Percentiles rank a stretch among this genome's conserved stretches.
phyloP scores from a whole-genome alignment of 2,797 vertebrate genomes.

The Malacoctenus gilli region DNA sequence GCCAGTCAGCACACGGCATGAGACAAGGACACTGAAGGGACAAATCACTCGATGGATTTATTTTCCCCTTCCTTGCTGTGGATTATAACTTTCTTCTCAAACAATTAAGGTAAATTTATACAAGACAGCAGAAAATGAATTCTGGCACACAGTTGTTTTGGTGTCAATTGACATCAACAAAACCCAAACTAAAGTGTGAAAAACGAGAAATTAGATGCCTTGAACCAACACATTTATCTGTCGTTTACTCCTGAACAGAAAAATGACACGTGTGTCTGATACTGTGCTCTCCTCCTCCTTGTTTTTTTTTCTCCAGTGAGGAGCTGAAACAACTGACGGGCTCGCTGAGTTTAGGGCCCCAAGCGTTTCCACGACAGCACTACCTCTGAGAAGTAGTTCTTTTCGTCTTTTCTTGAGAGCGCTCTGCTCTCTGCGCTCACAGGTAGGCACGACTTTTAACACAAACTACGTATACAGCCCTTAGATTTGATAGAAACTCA shows the following conservation, averaged over 20 bases:
- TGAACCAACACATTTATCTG: too few species aligned
- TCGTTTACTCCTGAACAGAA: too few species aligned
- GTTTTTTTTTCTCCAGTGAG: conserved; percentile 56
- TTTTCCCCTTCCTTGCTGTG: conserved; percentile 1
- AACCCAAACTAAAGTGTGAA: too few species aligned
- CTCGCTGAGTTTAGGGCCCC: conserved; percentile 67
- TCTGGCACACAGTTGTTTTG: background rate
- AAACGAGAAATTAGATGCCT: too few species aligned
- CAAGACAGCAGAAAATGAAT: background rate
- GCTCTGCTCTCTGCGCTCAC: conserved; percentile 37
- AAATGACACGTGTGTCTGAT: too few species aligned
- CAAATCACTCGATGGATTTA: conserved; percentile 41
- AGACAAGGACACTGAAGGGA: conserved; percentile 31
- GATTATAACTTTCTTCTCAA: conserved; percentile 48
- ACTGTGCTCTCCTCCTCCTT: too few species aligned
- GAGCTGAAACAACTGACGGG: conserved; percentile 67
- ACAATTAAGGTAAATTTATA: conserved; percentile 51
- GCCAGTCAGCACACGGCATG: conserved; percentile 22
- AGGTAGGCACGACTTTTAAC: conserved; percentile 31
- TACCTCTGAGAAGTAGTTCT: conserved; percentile 27
- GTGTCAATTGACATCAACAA: background rate
- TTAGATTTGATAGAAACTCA: too few species aligned
- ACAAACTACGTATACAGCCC: too few species aligned
- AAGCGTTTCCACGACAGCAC: conserved; percentile 47
- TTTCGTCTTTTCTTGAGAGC: conserved; percentile 60